Evolutionary conservation across 1,140 invertebrate genomes (phyloP).

Genomic region (Batillaria attramentaria): DNA sequence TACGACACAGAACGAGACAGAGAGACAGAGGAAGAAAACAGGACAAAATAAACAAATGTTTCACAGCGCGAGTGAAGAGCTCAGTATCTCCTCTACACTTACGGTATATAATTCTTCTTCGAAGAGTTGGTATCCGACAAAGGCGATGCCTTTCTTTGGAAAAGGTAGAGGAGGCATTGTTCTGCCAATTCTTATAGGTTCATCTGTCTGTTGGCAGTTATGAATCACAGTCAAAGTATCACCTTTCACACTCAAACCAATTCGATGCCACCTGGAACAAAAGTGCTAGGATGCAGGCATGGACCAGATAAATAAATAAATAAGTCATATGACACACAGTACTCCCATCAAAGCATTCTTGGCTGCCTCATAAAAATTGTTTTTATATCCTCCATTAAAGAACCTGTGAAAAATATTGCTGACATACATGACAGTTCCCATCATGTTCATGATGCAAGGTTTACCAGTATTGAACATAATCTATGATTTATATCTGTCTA

Average conservation of each 20-base stretch:
- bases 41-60: not conserved
- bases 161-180: slow-evolving; percentile 74
- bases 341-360: not conserved
- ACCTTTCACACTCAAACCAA: slow-evolving; percentile 86
- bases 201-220: slow-evolving; percentile 78
- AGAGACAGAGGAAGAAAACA: too few species aligned
- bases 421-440: not conserved
- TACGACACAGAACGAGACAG: too few species aligned
- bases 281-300: slow-evolving; percentile 9
- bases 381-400: not conserved
- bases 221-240: slow-evolving; percentile 82
- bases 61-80: not conserved
- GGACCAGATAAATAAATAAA: not conserved
- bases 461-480: too few species aligned
- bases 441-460: not conserved
- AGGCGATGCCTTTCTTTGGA: slow-evolving; percentile 78
- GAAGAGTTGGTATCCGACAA: slow-evolving; percentile 81
- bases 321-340: too few species aligned
- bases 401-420: not conserved
- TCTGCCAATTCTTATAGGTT: slow-evolving; percentile 77
- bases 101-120: slow-evolving; percentile 80
- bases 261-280: slow-evolving; percentile 81
- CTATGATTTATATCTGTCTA: too few species aligned
- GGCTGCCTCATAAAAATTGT: not conserved
- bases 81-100: slow-evolving; percentile 48